Evolutionary conservation across 2,113 vertebrate genomes (phyloP).

Genomic region (Carassius carassius): DNA sequence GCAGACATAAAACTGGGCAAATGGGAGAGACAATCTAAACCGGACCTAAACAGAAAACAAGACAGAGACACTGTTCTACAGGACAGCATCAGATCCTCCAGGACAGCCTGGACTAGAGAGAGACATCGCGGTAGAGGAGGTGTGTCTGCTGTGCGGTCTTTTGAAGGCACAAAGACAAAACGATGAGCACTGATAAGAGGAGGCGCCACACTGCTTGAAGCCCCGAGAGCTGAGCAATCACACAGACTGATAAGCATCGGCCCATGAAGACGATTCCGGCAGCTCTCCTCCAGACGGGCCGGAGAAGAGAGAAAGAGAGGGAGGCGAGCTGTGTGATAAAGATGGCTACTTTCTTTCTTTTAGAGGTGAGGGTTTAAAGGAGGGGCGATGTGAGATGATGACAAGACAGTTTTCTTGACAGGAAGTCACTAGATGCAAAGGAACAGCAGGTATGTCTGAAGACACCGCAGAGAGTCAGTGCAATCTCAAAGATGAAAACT

Average conservation of each 20-base stretch:
- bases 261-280: slow-evolving; percentile 67
- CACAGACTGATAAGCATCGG: slow-evolving; percentile 81
- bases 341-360: slow-evolving; percentile 73
- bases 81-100: slow-evolving; percentile 7
- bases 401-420: slow-evolving; percentile 39
- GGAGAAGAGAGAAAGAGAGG: slow-evolving; percentile 42
- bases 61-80: neutral
- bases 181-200: slow-evolving; percentile 80
- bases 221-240: slow-evolving; percentile 79
- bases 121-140: slow-evolving; percentile 27
- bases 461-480: slow-evolving; percentile 39
- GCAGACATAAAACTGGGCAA: neutral
- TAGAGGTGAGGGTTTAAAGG: slow-evolving; percentile 32
- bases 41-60: neutral
- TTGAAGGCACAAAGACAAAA: slow-evolving; percentile 79
- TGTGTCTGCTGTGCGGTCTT: slow-evolving; percentile 59
- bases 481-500: slow-evolving; percentile 44
- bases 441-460: slow-evolving; percentile 25
- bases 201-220: slow-evolving; percentile 76
- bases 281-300: slow-evolving; percentile 59
- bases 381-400: slow-evolving; percentile 30
- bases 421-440: slow-evolving; percentile 32
- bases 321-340: slow-evolving; percentile 64
- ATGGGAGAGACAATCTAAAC: neutral
- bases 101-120: slow-evolving; percentile 14